Percentiles rank a stretch among this genome's conserved stretches.
Evolutionary conservation across 2,888 invertebrate species (phyloP).

Genomic region (Cinara cedri): DNA sequence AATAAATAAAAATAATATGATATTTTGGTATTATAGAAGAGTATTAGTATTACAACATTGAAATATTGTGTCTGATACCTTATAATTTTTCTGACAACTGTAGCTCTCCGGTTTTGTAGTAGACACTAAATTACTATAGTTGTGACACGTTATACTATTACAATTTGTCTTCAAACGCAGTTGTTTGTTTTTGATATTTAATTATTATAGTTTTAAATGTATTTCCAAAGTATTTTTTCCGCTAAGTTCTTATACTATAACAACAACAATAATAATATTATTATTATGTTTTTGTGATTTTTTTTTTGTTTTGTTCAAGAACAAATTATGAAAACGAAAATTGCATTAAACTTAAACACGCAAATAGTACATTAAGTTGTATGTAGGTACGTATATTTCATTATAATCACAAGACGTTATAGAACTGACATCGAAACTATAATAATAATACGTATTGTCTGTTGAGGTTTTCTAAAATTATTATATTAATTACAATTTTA

Average conservation of each 20-base stretch:
- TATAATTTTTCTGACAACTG: no score
- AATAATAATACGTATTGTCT: neutral
- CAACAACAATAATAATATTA: neutral
- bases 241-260: neutral
- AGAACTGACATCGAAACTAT: neutral
- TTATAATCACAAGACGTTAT: neutral
- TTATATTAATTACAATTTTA: no score
- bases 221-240: neutral
- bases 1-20: no score
- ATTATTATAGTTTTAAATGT: neutral
- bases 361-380: slow-evolving; percentile 3
- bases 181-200: neutral
- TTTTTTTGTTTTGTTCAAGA: neutral
- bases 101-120: no score
- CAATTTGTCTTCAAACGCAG: neutral
- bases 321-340: neutral
- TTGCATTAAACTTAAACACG: slow-evolving; percentile 27
- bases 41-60: no score
- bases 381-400: neutral
- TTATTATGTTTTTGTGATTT: neutral
- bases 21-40: no score
- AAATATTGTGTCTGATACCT: no score
- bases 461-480: neutral
- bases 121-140: no score
- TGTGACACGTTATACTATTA: no score